Conservation (phyloP, 2,113 vertebrate genomes). For the Vulpes lagopus region DNA sequence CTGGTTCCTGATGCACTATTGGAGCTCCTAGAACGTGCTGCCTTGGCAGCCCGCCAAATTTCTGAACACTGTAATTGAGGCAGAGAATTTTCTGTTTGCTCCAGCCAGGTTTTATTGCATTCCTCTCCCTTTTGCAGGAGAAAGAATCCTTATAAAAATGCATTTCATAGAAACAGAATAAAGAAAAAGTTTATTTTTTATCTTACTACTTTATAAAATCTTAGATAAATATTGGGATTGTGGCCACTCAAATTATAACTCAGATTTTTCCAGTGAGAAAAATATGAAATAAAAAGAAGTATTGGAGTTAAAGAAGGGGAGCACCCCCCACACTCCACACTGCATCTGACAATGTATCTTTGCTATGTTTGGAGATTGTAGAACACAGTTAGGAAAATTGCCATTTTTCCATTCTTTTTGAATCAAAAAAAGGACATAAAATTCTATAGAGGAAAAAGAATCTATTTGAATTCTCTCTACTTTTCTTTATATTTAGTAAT, state of each 20-base stretch:
- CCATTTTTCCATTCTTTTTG: not conserved
- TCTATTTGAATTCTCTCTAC: not conserved
- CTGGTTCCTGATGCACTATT: not conserved
- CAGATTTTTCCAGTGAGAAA: not conserved
- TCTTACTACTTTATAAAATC: not conserved
- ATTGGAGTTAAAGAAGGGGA: accelerated
- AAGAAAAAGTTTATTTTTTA: not conserved
- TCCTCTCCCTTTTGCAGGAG: not conserved
- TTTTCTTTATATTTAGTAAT: not conserved
- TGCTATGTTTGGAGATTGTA: not conserved
- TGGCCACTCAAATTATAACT: not conserved
- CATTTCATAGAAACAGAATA: not conserved
- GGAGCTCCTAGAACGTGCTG: not conserved
- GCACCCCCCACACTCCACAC: accelerated
- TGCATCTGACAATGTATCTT: not conserved
- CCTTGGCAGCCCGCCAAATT: not conserved
- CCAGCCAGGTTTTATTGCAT: not conserved
- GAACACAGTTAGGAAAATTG: not conserved
- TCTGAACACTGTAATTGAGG: not conserved
- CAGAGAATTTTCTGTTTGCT: not conserved
- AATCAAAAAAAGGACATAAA: not conserved
- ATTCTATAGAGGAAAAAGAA: not conserved
- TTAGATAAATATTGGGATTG: not conserved
- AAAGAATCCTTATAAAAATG: not conserved
- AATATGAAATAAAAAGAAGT: not conserved